These are phyloP conservation scores for Neoniphon sammara DNA, from an alignment of 2,797 vertebrate species.

Conservation along the genomic window DNA sequence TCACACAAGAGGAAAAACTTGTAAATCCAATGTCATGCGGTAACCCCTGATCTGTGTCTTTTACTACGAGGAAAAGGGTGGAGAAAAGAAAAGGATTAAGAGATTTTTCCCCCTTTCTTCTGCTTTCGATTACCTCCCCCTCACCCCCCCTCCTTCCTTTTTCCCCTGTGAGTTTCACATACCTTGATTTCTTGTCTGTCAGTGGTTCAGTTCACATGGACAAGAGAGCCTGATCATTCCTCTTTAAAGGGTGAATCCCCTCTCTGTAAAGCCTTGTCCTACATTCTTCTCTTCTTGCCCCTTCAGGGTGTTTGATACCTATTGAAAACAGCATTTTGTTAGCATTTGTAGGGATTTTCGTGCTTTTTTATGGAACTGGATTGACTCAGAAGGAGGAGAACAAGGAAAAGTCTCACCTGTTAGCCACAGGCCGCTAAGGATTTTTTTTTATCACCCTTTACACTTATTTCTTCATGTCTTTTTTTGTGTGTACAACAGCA, in stretches of 20 bases:
- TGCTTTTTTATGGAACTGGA: conserved; percentile 31
- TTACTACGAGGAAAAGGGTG: conserved; percentile 73
- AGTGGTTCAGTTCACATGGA: conserved; percentile 64
- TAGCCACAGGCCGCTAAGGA: conserved; percentile 35
- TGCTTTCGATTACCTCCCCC: conserved; percentile 74
- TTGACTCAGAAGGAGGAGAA: conserved; percentile 27
- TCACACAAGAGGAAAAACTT: conserved; percentile 66
- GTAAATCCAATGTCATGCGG: conserved; percentile 72
- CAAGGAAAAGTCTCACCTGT: conserved; percentile 42
- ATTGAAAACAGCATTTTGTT: conserved; percentile 31
- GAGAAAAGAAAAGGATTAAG: conserved; percentile 74
- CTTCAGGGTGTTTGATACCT: conserved; percentile 18
- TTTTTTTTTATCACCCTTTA: conserved; percentile 23
- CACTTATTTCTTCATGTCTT: conserved; percentile 26
- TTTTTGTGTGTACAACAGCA: conserved; percentile 32
- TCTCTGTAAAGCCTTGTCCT: conserved; percentile 3
- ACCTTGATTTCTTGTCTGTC: conserved; percentile 73
- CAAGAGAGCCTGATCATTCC: conserved; percentile 51
- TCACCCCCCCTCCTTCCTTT: conserved; percentile 1
- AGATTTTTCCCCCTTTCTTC: conserved; percentile 57
- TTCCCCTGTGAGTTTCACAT: conserved; percentile 67
- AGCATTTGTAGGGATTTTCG: conserved; percentile 1
- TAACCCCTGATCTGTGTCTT: conserved; percentile 75
- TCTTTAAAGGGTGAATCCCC: conserved; percentile 33
- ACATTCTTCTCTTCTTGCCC: conserved; percentile 12